These are phyloP conservation scores for Telmatherina bonti DNA, from an alignment of 2,797 vertebrate genomes.

Conservation along the genomic window DNA sequence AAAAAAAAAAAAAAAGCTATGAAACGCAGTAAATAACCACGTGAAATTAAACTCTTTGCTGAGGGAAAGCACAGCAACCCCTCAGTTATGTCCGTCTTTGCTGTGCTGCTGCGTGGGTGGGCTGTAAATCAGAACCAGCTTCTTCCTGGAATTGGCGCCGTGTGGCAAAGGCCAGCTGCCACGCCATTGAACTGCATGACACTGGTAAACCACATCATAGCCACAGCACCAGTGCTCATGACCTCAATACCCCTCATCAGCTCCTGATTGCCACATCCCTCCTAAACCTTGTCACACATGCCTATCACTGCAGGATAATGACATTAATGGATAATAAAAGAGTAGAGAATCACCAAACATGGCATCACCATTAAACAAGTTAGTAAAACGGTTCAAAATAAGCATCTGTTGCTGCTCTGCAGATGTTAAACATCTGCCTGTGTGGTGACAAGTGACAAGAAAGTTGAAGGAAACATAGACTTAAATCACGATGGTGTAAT, in stretches of 20 bases:
- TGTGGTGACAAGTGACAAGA: slow-evolving; percentile 45
- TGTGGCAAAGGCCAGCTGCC: slow-evolving; percentile 63
- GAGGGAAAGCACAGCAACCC: slow-evolving; percentile 65
- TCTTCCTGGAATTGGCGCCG: slow-evolving; percentile 57
- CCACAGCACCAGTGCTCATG: slow-evolving; percentile 27
- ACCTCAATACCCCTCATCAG: slow-evolving; percentile 54
- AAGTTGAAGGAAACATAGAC: slow-evolving; percentile 10
- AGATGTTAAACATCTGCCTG: slow-evolving; percentile 47
- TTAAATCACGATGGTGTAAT: slow-evolving; percentile 1
- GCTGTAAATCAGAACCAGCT: slow-evolving; percentile 74
- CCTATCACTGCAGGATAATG: slow-evolving; percentile 51
- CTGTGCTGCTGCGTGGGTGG: slow-evolving; percentile 76
- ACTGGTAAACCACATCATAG: slow-evolving; percentile 61
- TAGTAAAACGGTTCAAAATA: slow-evolving; percentile 41
- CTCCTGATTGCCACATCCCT: slow-evolving; percentile 45
- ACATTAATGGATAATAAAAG: slow-evolving; percentile 51
- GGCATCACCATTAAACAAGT: slow-evolving; percentile 32
- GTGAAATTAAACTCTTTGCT: slow-evolving; percentile 69
- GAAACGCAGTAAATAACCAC: slow-evolving; percentile 75
- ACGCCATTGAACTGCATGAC: slow-evolving; percentile 31
- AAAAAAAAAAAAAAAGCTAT: slow-evolving; percentile 18
- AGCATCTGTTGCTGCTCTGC: slow-evolving; percentile 26
- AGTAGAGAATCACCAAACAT: slow-evolving; percentile 15
- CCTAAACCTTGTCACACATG: slow-evolving; percentile 44
- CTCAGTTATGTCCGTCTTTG: slow-evolving; percentile 58